Conservation (phyloP, 2,797 vertebrate genomes). For the Sebastes paucispinis region DNA sequence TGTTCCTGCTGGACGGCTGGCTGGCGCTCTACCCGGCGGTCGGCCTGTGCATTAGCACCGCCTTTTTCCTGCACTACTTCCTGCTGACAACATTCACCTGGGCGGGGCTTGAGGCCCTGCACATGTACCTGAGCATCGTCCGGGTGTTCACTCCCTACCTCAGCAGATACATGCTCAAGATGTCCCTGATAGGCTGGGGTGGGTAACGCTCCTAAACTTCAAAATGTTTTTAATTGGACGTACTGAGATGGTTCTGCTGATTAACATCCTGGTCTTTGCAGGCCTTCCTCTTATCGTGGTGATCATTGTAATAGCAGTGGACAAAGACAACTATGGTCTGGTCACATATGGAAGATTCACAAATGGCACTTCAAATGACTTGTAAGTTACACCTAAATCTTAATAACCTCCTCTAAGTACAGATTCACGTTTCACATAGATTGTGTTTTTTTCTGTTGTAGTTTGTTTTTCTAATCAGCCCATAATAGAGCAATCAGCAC, state of each 20-base stretch:
- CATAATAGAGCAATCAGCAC: background rate
- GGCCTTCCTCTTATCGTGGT: slow-evolving; percentile 90
- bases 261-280: slow-evolving; percentile 54
- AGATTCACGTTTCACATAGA: background rate
- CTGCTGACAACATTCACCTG: slow-evolving; percentile 95
- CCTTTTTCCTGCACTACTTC: slow-evolving; percentile 95
- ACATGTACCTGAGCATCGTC: slow-evolving; percentile 96
- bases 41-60: slow-evolving; percentile 89
- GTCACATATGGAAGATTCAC: slow-evolving; percentile 83
- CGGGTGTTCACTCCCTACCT: slow-evolving; percentile 95
- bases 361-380: slow-evolving; percentile 84
- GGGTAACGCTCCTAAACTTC: slow-evolving; percentile 55
- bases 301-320: slow-evolving; percentile 85
- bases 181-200: slow-evolving; percentile 94
- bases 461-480: background rate
- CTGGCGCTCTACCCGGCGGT: slow-evolving; percentile 81
- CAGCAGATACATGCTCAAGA: slow-evolving; percentile 94
- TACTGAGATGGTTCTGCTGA: background rate
- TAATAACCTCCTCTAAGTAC: background rate
- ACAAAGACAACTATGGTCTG: slow-evolving; percentile 89
- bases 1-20: slow-evolving; percentile 92
- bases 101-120: slow-evolving; percentile 96
- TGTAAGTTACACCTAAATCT: slow-evolving; percentile 83
- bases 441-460: background rate
- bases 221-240: background rate